Base-by-base conservation (phyloP, 2,797 vertebrate species). In the Hylomyscus alleni region DNA sequence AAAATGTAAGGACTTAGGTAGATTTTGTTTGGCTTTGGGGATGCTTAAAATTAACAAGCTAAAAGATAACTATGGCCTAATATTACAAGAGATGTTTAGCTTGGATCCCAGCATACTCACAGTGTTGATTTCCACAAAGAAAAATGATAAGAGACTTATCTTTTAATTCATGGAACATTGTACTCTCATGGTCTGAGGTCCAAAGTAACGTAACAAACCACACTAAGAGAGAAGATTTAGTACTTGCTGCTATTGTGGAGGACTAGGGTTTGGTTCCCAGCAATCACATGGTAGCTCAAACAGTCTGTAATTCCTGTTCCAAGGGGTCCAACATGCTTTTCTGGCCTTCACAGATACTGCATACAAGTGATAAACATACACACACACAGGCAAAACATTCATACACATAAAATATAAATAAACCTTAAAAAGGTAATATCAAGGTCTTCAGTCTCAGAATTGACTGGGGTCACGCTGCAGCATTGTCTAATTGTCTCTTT, bases 151-250 rank as follows among this genome's bases (percentile, higher is more conserved):
- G 26, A 37, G 34, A 72, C 22, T 85, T 29, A 82, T 26, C 69
- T 54, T 89, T 22, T 75, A 81, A 95, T 40, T 90, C 80, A 81
- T 9, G 72, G 17, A 94, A 94, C 87, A 56, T 67, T 85, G 34
- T 76, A 94, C 73, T 69, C 77, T 75, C 52, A 94, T 31, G 24
- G 31, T 24, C 44, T 86, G 83, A 67, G 44, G 47, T 67, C 29
- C n/a, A 81, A 87, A 95, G 44, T 95, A 93, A 95, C 40, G 24
- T 87, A 87, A 93, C 31, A 89, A 93, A 86, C 5, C 58, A 96
- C 89, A 60, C 29, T 40, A 95, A 94, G 67, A 90, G 44, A 52
- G 24, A 69, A 69, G 40, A 69, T 37, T 69, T 24, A 86, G n/a
- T 37, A 83, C 37, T 62, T 31, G 54, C 56, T 82, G n/a, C 80